phyloP scores from a whole-genome alignment of 2,113 vertebrate species.

The Albula goreensis region DNA sequence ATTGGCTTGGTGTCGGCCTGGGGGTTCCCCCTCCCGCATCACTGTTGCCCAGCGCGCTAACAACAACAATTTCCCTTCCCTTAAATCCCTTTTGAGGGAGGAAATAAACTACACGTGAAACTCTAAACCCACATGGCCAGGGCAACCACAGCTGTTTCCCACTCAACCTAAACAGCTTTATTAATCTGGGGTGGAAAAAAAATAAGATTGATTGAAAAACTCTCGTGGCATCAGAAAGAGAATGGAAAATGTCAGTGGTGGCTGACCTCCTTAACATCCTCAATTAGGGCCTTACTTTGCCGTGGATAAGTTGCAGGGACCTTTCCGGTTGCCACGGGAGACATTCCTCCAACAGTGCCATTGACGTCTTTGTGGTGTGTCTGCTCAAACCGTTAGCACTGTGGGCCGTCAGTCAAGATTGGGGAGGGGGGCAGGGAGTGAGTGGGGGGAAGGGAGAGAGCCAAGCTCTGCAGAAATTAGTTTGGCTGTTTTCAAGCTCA shows the following conservation, averaged over 20 bases:
- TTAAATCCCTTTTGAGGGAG: neutral
- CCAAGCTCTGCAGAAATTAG: constrained; percentile 11
- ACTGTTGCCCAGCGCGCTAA: neutral
- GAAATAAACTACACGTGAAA: neutral
- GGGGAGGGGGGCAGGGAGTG: neutral
- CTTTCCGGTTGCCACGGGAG: neutral
- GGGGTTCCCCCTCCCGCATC: neutral
- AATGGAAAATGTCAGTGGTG: neutral
- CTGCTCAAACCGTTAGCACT: constrained; percentile 1
- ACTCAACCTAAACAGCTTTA: neutral
- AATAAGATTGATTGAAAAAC: constrained; percentile 22
- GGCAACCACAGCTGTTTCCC: neutral
- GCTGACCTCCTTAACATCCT: neutral
- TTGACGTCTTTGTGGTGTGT: constrained; percentile 29
- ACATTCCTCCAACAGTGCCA: neutral
- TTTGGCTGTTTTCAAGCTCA: constrained; percentile 7
- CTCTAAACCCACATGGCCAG: neutral
- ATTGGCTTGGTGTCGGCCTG: neutral
- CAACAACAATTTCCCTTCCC: neutral
- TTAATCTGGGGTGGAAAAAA: neutral
- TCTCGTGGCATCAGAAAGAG: constrained; percentile 11
- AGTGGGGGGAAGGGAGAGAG: neutral
- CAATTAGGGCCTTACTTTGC: neutral
- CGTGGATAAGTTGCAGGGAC: neutral
- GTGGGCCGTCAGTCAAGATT: neutral